These are phyloP conservation scores for Cryptophagus acutangulus DNA, from an alignment of 2,888 invertebrate genomes.

Conservation along the genomic window DNA sequence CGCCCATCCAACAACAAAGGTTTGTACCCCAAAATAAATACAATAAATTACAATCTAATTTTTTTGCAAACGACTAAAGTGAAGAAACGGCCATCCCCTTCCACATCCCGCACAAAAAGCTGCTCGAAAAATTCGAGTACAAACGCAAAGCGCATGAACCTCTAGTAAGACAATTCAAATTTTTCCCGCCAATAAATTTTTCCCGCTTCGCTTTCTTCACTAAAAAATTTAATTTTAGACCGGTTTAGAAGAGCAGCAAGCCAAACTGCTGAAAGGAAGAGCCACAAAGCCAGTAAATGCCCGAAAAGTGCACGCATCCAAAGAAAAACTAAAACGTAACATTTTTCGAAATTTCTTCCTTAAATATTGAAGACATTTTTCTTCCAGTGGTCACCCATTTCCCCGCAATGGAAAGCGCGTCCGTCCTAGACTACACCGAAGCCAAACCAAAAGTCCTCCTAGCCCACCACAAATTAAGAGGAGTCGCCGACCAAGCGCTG, in stretches of 20 bases:
- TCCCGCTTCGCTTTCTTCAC: not conserved
- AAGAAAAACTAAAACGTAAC: not conserved
- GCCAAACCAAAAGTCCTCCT: not conserved
- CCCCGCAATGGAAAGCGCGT: not conserved
- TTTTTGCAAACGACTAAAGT: too few species aligned
- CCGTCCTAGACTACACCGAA: not conserved
- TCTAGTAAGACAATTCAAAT: too few species aligned
- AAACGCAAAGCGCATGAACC: conserved; percentile 56
- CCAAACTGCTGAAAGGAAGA: conserved; percentile 42
- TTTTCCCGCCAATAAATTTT: too few species aligned
- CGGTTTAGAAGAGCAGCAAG: conserved; percentile 52
- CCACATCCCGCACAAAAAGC: conserved; percentile 55
- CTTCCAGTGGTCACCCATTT: too few species aligned
- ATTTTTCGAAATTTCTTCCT: not conserved
- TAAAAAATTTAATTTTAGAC: conserved; percentile 44
- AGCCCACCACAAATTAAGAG: conserved; percentile 16
- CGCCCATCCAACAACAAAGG: too few species aligned
- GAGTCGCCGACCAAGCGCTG: conserved; percentile 47
- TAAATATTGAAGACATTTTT: not conserved
- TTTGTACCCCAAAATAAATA: too few species aligned
- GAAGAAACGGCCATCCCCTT: conserved; percentile 47
- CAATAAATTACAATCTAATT: too few species aligned
- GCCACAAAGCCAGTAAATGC: too few species aligned
- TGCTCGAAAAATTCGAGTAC: conserved; percentile 59
- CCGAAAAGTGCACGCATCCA: conserved; percentile 7